These are phyloP conservation scores for Cryptomyrus ogoouensis DNA, from an alignment of 2,113 vertebrate genomes.

Conservation along the genomic window DNA sequence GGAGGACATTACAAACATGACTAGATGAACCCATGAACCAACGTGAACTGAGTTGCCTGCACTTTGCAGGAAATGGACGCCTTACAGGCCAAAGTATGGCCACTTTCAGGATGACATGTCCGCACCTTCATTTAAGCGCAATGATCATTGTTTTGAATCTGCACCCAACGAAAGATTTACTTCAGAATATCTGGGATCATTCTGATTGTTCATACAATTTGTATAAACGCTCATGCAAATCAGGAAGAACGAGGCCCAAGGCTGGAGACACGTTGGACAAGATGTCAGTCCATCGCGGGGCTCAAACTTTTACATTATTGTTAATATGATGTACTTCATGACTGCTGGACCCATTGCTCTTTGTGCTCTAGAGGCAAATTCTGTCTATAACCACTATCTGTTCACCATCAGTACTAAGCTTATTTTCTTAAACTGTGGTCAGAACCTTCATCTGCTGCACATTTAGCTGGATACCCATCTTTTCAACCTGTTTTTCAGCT, in stretches of 20 bases:
- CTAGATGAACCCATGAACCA: not conserved
- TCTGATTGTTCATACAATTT: not conserved
- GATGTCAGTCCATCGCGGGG: not conserved
- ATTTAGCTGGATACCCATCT: not conserved
- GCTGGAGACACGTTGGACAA: not conserved
- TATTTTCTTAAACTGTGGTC: not conserved
- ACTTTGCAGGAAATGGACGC: not conserved
- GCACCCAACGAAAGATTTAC: not conserved
- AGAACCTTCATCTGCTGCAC: not conserved
- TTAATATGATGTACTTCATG: too few relatives aligned
- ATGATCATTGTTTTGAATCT: not conserved
- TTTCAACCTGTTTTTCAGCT: not conserved
- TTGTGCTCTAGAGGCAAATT: not conserved
- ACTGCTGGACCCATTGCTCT: not conserved
- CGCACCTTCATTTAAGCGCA: not conserved
- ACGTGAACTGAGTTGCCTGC: not conserved
- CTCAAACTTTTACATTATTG: not conserved
- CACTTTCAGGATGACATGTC: not conserved
- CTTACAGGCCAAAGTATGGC: not conserved
- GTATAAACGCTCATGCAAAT: not conserved
- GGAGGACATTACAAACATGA: not conserved
- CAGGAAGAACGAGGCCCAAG: not conserved
- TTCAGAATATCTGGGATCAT: not conserved
- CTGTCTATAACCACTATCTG: not conserved
- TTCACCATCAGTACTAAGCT: not conserved